phyloP scores from a whole-genome alignment of 2,113 vertebrate species.

The Engraulis encrasicolus region DNA sequence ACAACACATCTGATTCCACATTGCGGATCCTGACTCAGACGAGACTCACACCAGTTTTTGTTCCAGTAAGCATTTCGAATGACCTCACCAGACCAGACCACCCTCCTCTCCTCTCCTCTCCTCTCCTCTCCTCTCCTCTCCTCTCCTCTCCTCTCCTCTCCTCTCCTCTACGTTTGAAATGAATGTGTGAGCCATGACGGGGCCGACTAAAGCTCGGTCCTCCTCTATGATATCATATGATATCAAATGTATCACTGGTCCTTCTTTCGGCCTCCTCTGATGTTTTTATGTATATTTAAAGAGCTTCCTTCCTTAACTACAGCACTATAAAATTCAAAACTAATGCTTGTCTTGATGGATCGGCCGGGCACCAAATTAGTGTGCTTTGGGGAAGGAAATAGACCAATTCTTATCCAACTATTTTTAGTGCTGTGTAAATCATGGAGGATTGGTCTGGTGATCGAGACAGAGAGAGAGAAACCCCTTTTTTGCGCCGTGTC shows the following conservation, averaged over 20 bases:
- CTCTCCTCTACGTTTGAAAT: not conserved
- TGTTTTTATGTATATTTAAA: conserved; percentile 60
- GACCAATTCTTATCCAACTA: conserved; percentile 80
- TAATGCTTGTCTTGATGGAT: conserved; percentile 78
- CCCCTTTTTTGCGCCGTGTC: conserved; percentile 65
- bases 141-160: not conserved
- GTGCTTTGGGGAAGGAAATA: conserved; percentile 75
- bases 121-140: not conserved
- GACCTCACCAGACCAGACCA: not conserved
- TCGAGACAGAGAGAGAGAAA: conserved; percentile 57
- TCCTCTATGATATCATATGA: not conserved
- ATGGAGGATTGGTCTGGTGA: conserved; percentile 74
- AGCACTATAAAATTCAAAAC: conserved; percentile 74
- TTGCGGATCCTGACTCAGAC: not conserved
- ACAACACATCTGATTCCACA: not conserved
- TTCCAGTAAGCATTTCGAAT: not conserved
- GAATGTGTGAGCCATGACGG: not conserved
- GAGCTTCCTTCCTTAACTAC: conserved; percentile 57
- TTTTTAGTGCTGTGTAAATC: conserved; percentile 85
- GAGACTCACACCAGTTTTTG: not conserved
- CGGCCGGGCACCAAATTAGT: conserved; percentile 70
- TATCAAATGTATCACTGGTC: not conserved
- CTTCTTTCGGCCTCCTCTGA: conserved; percentile 32
- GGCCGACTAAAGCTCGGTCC: not conserved
- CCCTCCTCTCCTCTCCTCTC: not conserved